phyloP scores from a whole-genome alignment of 2,888 invertebrate genomes.

The Temnothorax ravouxi region DNA sequence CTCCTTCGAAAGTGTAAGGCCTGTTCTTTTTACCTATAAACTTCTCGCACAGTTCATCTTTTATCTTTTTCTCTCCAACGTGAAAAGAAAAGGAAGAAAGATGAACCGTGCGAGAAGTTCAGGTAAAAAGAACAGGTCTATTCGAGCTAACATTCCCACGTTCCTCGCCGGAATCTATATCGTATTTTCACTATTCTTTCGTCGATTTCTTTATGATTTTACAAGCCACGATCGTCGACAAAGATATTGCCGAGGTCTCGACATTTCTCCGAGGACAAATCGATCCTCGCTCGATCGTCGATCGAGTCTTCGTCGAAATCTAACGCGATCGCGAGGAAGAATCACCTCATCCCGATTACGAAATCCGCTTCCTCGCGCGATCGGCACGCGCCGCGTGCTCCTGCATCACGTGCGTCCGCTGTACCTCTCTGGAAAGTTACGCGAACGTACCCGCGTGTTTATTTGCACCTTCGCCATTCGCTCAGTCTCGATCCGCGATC shows the following conservation, averaged over 20 bases:
- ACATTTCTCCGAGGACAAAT: not conserved
- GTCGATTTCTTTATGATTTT: not conserved
- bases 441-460: slow-evolving; percentile 10
- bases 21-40: no score
- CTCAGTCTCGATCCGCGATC: slow-evolving; percentile 39
- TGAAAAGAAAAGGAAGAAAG: no score
- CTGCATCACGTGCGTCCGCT: slow-evolving; percentile 11
- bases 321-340: slow-evolving; percentile 15
- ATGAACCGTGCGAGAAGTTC: no score
- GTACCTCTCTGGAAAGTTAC: slow-evolving; percentile 37
- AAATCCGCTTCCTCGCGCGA: slow-evolving; percentile 14
- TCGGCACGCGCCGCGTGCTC: not conserved
- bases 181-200: not conserved
- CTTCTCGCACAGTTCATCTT: no score
- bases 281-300: not conserved
- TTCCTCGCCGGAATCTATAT: not conserved
- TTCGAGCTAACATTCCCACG: not conserved
- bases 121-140: no score
- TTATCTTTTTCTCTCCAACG: no score
- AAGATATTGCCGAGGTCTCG: not conserved
- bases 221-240: not conserved
- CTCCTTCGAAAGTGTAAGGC: not conserved
- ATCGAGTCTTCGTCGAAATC: not conserved
- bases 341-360: not conserved
- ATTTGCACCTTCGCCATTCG: slow-evolving; percentile 14